A percentile compares a stretch with the other conserved stretches of the same genome.
These are phyloP conservation scores for Gouania willdenowi DNA, from an alignment of 2,797 vertebrate species.

Conservation along the genomic window DNA sequence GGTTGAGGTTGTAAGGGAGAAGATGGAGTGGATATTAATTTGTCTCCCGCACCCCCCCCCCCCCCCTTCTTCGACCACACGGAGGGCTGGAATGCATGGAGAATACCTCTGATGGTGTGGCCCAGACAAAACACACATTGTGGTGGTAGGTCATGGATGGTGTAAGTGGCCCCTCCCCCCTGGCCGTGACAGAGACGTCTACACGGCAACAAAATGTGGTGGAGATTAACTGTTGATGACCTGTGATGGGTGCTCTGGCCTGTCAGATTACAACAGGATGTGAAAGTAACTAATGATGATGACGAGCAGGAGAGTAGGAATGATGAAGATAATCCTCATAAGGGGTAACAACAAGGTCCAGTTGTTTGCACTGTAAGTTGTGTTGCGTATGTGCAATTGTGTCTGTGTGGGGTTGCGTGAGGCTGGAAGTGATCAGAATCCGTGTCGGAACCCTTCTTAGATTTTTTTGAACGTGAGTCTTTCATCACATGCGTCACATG, in stretches of 20 bases:
- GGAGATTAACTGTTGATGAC: constrained; percentile 68
- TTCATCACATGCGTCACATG: constrained; percentile 44
- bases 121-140: constrained; percentile 79
- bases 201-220: constrained; percentile 56
- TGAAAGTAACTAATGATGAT: constrained; percentile 59
- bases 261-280: constrained; percentile 50
- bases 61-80: constrained; percentile 56
- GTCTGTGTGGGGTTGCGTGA: constrained; percentile 24
- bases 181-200: constrained; percentile 71
- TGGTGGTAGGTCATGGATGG: constrained; percentile 69
- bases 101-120: constrained; percentile 64
- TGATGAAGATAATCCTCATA: constrained; percentile 40
- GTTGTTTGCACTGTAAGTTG: constrained; percentile 3
- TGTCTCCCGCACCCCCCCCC: constrained; percentile 53
- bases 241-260: constrained; percentile 40
- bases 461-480: constrained; percentile 62
- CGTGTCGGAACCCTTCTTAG: constrained; percentile 42
- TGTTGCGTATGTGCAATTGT: constrained; percentile 14
- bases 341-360: constrained; percentile 28
- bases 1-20: constrained; percentile 5
- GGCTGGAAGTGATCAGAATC: constrained; percentile 63
- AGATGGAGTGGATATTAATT: constrained; percentile 70
- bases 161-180: constrained; percentile 68
- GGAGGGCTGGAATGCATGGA: constrained; percentile 71
- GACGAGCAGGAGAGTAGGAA: constrained; percentile 38